phyloP scores from a whole-genome alignment of 2,113 vertebrate species.

The Grammomys surdaster region DNA sequence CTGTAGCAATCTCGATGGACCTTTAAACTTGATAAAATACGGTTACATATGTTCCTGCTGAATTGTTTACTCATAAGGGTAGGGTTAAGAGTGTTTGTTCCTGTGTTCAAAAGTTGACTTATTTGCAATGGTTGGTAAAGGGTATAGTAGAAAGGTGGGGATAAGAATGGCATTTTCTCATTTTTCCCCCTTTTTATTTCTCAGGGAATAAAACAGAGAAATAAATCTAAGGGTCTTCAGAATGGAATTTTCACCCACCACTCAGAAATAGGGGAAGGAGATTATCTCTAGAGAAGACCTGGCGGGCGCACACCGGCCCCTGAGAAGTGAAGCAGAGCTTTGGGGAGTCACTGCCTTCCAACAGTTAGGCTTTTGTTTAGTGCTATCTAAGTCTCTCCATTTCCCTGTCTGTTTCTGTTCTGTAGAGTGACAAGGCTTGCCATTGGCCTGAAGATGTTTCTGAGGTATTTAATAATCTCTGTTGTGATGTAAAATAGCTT shows the following conservation, averaged over 20 bases:
- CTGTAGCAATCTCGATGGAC: conserved; percentile 67
- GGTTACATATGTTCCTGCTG: conserved; percentile 31
- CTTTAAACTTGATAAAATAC: conserved; percentile 63
- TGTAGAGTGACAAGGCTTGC: not conserved
- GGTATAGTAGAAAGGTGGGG: not conserved
- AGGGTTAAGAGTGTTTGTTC: not conserved
- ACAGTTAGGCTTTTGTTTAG: conserved; percentile 19
- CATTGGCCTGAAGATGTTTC: not conserved
- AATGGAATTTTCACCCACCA: conserved; percentile 42
- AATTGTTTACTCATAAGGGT: not conserved
- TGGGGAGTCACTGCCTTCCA: conserved; percentile 3
- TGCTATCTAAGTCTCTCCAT: not conserved
- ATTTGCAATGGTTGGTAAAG: not conserved
- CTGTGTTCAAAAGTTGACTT: not conserved
- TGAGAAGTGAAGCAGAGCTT: not conserved
- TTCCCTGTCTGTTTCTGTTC: not conserved
- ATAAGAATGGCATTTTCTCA: not conserved
- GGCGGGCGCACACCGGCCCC: not conserved
- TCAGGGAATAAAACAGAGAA: conserved; percentile 36
- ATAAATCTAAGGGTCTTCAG: conserved; percentile 54
- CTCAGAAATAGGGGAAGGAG: conserved; percentile 36
- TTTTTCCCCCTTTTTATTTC: conserved; percentile 34
- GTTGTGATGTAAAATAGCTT: not conserved
- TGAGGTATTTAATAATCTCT: conserved; percentile 14
- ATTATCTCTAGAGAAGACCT: conserved; percentile 55